Evolutionary conservation across 2,797 vertebrate genomes (phyloP).

Genomic region (Sebastes ruberrimus): DNA sequence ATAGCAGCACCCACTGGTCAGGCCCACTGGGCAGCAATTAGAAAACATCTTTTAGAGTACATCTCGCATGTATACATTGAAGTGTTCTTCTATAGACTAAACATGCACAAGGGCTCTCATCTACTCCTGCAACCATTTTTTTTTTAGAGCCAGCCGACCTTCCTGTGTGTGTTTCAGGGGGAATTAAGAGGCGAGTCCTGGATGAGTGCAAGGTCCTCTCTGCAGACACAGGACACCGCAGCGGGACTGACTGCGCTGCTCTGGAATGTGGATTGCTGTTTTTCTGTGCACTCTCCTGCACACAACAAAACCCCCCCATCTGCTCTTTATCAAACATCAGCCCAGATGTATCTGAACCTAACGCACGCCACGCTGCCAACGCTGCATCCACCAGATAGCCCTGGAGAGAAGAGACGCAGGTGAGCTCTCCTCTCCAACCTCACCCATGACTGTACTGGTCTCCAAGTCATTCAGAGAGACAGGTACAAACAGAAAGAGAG

Average conservation of each 20-base stretch:
- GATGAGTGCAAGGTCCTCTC: constrained; percentile 12
- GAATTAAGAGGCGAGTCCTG: constrained; percentile 13
- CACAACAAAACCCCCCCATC: background rate
- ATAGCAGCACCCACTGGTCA: constrained; percentile 70
- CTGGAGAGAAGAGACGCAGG: background rate
- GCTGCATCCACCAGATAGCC: background rate
- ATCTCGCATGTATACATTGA: background rate
- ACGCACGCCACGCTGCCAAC: background rate
- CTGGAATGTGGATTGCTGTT: constrained; percentile 27
- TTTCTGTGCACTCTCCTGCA: background rate
- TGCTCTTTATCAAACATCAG: constrained; percentile 14
- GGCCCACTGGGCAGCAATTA: background rate
- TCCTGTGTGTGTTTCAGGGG: constrained; percentile 4
- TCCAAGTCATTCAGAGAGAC: background rate
- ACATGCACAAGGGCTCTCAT: background rate
- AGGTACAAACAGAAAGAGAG: background rate
- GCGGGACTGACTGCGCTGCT: constrained; percentile 14
- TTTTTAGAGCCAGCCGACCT: background rate
- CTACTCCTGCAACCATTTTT: background rate
- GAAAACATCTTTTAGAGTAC: background rate
- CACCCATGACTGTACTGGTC: background rate
- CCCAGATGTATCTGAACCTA: background rate
- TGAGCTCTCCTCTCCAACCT: background rate
- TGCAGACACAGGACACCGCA: constrained; percentile 19
- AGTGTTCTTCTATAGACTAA: background rate